These are phyloP conservation scores for Allygus modestus DNA, from an alignment of 2,888 invertebrate species.

Conservation along the genomic window DNA sequence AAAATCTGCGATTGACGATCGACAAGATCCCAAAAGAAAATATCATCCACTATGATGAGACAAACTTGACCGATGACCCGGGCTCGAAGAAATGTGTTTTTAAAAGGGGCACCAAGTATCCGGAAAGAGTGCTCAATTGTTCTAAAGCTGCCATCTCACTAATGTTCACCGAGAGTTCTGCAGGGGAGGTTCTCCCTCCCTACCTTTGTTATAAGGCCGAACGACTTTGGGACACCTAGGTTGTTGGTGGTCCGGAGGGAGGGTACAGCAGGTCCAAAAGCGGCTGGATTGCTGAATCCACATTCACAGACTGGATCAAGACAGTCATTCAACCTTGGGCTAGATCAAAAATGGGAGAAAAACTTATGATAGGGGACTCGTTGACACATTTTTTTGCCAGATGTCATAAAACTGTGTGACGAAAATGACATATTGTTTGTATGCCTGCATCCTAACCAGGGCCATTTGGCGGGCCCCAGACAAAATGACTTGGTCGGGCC, in stretches of 20 bases:
- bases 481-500: too few species aligned
- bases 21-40: background rate
- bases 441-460: constrained; percentile 1
- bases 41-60: constrained; percentile 2
- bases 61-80: background rate
- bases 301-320: constrained; percentile 71
- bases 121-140: background rate
- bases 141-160: background rate
- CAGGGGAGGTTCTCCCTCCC: constrained; percentile 51
- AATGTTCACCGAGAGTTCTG: background rate
- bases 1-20: background rate
- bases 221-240: constrained; percentile 65
- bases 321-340: background rate
- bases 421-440: background rate
- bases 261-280: constrained; percentile 70
- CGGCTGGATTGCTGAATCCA: constrained; percentile 71
- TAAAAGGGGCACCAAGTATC: background rate
- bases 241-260: constrained; percentile 63
- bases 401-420: background rate
- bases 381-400: background rate
- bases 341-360: background rate
- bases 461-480: too few species aligned
- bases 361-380: background rate
- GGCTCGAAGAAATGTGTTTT: background rate
- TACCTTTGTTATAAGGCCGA: constrained; percentile 65